Conservation (phyloP, 2,113 vertebrate genomes). For the Larimichthys crocea region DNA sequence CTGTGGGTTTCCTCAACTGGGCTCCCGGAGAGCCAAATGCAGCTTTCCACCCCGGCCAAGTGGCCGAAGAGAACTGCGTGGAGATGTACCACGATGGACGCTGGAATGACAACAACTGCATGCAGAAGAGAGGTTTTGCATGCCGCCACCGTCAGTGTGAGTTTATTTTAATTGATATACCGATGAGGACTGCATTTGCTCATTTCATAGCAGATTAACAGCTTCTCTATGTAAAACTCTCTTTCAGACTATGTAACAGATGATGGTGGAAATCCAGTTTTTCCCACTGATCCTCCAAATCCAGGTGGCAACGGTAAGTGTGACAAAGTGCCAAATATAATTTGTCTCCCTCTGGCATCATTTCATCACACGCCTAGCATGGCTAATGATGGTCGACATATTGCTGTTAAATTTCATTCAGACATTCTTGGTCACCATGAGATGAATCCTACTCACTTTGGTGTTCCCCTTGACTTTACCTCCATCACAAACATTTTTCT, state of each 20-base stretch:
- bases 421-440: background rate
- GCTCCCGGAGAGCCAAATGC: constrained; percentile 80
- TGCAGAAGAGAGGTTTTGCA: constrained; percentile 80
- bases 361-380: background rate
- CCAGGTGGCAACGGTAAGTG: constrained; percentile 60
- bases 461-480: too few relatives aligned
- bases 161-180: background rate
- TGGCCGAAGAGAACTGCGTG: constrained; percentile 80
- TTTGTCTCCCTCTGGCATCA: background rate
- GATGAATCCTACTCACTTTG: background rate
- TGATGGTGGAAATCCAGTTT: constrained; percentile 52
- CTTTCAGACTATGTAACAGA: constrained; percentile 78
- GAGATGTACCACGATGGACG: constrained; percentile 83
- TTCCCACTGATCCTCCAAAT: constrained; percentile 67
- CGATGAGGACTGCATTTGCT: background rate
- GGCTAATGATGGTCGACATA: background rate
- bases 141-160: constrained; percentile 82
- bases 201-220: background rate
- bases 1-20: constrained; percentile 83
- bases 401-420: background rate
- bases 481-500: too few relatives aligned
- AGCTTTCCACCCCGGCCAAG: constrained; percentile 72
- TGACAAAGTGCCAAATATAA: background rate
- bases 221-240: background rate
- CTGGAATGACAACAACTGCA: constrained; percentile 86